These are phyloP conservation scores for Penaeus monodon DNA, from an alignment of 2,888 invertebrate species.

Conservation along the genomic window DNA sequence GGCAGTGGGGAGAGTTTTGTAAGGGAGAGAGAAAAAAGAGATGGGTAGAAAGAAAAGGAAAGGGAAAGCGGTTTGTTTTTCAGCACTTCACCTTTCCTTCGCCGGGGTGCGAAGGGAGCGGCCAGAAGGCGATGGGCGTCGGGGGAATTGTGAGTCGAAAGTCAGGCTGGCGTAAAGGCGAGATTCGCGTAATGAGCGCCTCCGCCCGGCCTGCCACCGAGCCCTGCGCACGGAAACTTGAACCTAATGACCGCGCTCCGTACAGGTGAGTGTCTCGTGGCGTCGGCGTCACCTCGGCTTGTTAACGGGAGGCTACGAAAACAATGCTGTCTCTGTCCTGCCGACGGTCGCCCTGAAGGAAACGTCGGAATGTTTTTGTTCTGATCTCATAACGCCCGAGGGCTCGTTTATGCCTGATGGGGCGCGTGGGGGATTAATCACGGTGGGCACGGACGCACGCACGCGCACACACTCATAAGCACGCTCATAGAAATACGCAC, in stretches of 20 bases:
- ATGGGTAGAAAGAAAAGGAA: no score
- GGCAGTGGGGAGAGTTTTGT: no score
- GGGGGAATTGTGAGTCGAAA: no score
- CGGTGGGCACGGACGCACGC: neutral
- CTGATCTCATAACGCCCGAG: neutral
- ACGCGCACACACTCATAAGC: neutral
- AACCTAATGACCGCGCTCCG: neutral
- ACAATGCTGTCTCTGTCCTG: conserved; percentile 30
- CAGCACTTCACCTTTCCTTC: no score
- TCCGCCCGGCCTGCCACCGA: no score
- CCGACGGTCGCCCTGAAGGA: neutral
- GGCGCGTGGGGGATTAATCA: neutral
- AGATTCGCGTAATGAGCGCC: no score
- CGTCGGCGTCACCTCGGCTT: neutral
- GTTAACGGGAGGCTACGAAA: conserved; percentile 26
- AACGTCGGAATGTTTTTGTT: conserved; percentile 25
- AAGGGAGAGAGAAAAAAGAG: no score
- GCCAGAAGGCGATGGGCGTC: no score
- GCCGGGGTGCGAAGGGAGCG: no score
- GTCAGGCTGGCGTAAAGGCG: no score
- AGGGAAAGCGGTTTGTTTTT: no score
- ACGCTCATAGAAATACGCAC: neutral
- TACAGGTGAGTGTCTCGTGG: neutral
- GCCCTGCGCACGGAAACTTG: neutral
- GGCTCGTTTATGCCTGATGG: neutral